These are phyloP conservation scores for Myotis planiceps DNA, from an alignment of 2,797 vertebrate species.

Conservation along the genomic window DNA sequence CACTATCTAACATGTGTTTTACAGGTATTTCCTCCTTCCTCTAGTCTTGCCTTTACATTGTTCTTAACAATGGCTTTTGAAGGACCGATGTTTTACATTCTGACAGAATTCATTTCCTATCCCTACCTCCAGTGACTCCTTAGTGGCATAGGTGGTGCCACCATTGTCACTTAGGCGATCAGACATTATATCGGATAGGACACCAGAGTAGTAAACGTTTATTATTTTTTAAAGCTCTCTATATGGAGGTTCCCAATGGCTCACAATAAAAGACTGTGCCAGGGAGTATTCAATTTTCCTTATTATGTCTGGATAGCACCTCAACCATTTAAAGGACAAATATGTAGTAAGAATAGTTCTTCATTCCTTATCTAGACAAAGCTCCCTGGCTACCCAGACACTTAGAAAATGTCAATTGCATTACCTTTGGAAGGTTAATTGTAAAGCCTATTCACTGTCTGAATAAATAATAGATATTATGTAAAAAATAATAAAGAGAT, in stretches of 20 bases:
- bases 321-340: conserved; percentile 1
- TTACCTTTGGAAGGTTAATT: neutral
- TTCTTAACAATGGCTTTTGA: conserved; percentile 8
- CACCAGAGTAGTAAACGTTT: neutral
- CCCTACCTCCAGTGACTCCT: neutral
- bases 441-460: neutral
- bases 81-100: conserved; percentile 24
- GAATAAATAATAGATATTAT: neutral
- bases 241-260: neutral
- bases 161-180: neutral
- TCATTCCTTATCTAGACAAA: neutral
- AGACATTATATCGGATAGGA: neutral
- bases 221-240: neutral
- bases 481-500: neutral
- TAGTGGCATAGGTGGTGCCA: neutral
- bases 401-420: neutral
- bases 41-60: neutral
- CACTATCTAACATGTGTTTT: neutral
- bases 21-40: neutral
- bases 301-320: neutral
- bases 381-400: neutral
- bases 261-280: neutral
- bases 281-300: conserved; percentile 7
- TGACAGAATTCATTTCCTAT: neutral
- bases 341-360: neutral